Evolutionary conservation across 2,113 vertebrate species (phyloP).

Genomic region (Emydocephalus ijimae): DNA sequence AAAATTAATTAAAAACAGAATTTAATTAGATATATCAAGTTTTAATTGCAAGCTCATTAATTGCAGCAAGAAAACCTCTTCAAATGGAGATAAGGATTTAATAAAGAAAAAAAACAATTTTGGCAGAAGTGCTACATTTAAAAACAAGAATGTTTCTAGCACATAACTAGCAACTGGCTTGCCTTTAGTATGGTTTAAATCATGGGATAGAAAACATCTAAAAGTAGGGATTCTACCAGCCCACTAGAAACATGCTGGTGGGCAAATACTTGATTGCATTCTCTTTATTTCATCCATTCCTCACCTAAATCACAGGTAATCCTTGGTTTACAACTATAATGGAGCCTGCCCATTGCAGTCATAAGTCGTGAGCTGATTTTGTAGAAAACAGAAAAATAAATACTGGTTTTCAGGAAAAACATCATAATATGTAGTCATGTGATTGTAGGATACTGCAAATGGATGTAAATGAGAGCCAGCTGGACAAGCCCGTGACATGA

Average conservation of each 20-base stretch:
- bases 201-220: constrained; percentile 1
- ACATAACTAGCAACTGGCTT: constrained; percentile 14
- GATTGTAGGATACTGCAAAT: no score
- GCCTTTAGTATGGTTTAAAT: not conserved
- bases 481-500: not conserved
- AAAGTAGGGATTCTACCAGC: not conserved
- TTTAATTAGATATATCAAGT: constrained; percentile 8
- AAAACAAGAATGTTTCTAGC: not conserved
- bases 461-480: not conserved
- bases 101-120: constrained; percentile 14
- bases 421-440: no score
- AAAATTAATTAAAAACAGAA: not conserved
- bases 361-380: no score
- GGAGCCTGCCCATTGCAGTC: no score
- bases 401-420: no score
- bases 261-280: not conserved
- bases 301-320: not conserved
- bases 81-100: not conserved
- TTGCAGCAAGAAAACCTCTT: not conserved
- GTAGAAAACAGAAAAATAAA: no score
- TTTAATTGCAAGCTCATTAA: constrained; percentile 21
- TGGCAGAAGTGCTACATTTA: not conserved
- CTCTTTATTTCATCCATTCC: not conserved
- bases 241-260: not conserved
- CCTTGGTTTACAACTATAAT: no score